Evolutionary conservation across 2,113 vertebrate genomes (phyloP), one percentile per base, ranked within the genome.

Genomic region (Calypte anna): DNA sequence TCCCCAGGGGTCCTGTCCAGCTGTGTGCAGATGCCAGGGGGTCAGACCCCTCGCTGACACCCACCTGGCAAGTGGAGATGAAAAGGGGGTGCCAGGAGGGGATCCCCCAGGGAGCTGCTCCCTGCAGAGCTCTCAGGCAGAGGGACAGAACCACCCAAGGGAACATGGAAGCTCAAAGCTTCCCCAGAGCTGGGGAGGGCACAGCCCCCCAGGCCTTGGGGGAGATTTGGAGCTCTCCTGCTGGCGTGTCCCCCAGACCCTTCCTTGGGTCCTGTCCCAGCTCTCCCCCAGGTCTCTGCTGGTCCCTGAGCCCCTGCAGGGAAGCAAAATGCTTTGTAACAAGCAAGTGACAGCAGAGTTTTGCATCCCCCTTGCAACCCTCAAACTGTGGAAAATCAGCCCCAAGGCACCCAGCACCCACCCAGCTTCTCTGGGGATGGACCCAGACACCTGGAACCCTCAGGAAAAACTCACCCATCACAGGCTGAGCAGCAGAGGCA

Each of bases 401-500:
- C 44, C 14, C 0, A 62, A 64, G 8, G 24, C 51, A 53, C 24
- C 40, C 40, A 51, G 12, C 21, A 5, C 50, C 50, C 20, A 33
- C 48, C 9, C 33, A 9, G 1, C 43, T 54, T 75, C 48, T 33
- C 44, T 2, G 0, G 0, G 28, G 33, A 31, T 0, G 0, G 38
- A 51, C 40, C 5, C 1, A 36, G 62, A 36, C 0, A 0, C 70
- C 61, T 53, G 31, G 7, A 44, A 14, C 44, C 44, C 80, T 48
- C 58, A n/a, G 70, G 62, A 82, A 7, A 38, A 69, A 75, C 87
- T 91, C 89, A 94, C 73, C 86, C 80, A 1, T 28, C 73, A 7
- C 16, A 25, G 1, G 1, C 77, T 0, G 8, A 87, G 90, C 69
- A 80, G 82, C 84, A 70, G 22, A 79, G 58, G 69, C 80, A 67